Conservation (phyloP, 1,140 invertebrate species). For the Heliconius hewitsoni region DNA sequence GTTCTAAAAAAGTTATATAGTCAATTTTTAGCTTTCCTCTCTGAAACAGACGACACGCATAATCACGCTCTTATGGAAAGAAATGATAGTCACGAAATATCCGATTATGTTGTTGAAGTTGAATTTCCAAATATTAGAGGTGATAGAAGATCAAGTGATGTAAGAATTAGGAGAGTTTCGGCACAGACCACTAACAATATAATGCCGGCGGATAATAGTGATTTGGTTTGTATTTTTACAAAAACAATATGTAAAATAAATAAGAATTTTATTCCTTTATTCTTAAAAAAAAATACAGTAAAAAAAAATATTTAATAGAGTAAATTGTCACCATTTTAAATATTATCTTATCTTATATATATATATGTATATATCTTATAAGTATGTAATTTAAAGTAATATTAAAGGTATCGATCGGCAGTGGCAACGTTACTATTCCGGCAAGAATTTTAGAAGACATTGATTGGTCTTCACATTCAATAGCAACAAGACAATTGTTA, state of each 20-base stretch:
- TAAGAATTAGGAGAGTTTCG: constrained; percentile 54
- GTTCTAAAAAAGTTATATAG: constrained; percentile 47
- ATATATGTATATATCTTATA: too few relatives aligned
- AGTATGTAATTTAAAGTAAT: neutral
- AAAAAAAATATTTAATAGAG: too few relatives aligned
- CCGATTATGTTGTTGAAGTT: neutral
- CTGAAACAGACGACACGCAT: constrained; percentile 11
- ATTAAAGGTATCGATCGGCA: constrained; percentile 63
- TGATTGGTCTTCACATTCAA: constrained; percentile 69
- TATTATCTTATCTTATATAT: too few relatives aligned
- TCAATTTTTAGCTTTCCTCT: constrained; percentile 44
- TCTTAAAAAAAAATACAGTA: too few relatives aligned
- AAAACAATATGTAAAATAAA: neutral
- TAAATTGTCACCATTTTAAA: too few relatives aligned
- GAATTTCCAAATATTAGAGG: neutral
- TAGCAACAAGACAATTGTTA: constrained; percentile 65
- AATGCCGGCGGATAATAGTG: constrained; percentile 38
- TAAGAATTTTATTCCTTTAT: neutral
- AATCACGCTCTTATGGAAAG: neutral
- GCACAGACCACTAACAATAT: constrained; percentile 56
- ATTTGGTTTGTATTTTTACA: constrained; percentile 45
- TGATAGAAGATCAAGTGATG: constrained; percentile 18
- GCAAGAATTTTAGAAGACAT: constrained; percentile 58
- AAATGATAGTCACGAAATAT: neutral
- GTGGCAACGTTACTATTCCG: constrained; percentile 60